Percentiles rank a stretch among this genome's conserved stretches.
phyloP scores from a whole-genome alignment of 2,888 invertebrate species.

The Erpobdella octoculata region DNA sequence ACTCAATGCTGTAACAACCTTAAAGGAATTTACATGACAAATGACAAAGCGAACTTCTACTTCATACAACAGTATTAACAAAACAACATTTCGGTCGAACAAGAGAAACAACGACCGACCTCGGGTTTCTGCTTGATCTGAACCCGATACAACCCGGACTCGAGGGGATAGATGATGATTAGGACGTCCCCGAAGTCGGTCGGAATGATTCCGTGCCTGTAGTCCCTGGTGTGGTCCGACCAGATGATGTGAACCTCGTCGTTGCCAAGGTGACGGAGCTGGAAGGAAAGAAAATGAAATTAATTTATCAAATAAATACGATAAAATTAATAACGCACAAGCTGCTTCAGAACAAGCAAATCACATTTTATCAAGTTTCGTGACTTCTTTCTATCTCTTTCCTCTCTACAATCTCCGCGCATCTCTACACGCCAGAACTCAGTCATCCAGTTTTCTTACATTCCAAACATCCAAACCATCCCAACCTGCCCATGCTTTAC shows the following conservation, averaged over 20 bases:
- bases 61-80: neutral
- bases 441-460: too few species aligned
- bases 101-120: conserved; percentile 56
- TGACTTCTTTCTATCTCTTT: too few species aligned
- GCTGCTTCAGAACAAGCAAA: too few species aligned
- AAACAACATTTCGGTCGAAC: neutral
- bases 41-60: neutral
- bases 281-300: neutral
- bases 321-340: neutral
- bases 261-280: conserved; percentile 90
- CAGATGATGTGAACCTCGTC: conserved; percentile 98
- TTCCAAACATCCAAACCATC: too few species aligned
- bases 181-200: conserved; percentile 98
- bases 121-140: conserved; percentile 79
- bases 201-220: conserved; percentile 89
- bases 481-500: too few species aligned
- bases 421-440: too few species aligned
- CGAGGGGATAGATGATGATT: conserved; percentile 85
- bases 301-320: neutral
- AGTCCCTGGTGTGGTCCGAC: conserved; percentile 93
- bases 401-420: too few species aligned
- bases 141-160: conserved; percentile 73
- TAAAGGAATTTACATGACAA: neutral
- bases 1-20: too few species aligned
- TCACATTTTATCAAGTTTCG: too few species aligned